Base-by-base conservation (phyloP, 1,140 invertebrate species). In the Solenopsis fugax region DNA sequence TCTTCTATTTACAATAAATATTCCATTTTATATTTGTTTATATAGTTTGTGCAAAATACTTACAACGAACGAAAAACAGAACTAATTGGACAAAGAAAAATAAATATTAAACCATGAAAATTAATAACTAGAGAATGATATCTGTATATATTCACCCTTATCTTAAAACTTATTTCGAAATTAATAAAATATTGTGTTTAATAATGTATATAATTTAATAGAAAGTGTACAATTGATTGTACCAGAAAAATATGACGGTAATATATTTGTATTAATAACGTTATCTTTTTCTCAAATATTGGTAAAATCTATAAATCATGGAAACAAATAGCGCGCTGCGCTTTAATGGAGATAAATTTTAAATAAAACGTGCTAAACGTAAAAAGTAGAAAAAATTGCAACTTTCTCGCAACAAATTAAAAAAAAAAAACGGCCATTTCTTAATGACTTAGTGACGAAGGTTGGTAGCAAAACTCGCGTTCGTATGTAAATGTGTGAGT, bases 331-430 rank as follows among this genome's bases (percentile, higher is more conserved):
- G 21, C 67, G 16, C 21, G 41, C 29, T 18, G 21, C 1, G 4
- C 12, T 50, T 29, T 41, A 72, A 50, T 10, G 16, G 5, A 76
- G 21, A 60, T 76, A 58, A 76, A 76, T 60, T 24, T 45, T 21
- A 6, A 45, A 45, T 76, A 34, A 29, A 72, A 76, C n/a, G n/a
- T 24, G 18, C n/a, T n/a, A 56, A 58, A 58, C 18, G 9, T 45
- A 60, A 76, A 45, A 60, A 76, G 24, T 1, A 67, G 7, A 52
- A 48, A 29, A 50, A 69, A 69, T 24, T 50, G 13, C 65, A 16
- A 2, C 12, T 69, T 24, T 21, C 65, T 37, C 60, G 29, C 29
- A 10, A 5, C 21, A 24, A 16, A 48, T 48, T 48, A 18, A 65
- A 48, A 69, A 69, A 0, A 7, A 37, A 64, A 77, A n/a, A 62